Percentiles rank a stretch among this genome's conserved stretches.
These are phyloP conservation scores for Protobothrops mucrosquamatus DNA, from an alignment of 2,113 vertebrate species.

Conservation along the genomic window DNA sequence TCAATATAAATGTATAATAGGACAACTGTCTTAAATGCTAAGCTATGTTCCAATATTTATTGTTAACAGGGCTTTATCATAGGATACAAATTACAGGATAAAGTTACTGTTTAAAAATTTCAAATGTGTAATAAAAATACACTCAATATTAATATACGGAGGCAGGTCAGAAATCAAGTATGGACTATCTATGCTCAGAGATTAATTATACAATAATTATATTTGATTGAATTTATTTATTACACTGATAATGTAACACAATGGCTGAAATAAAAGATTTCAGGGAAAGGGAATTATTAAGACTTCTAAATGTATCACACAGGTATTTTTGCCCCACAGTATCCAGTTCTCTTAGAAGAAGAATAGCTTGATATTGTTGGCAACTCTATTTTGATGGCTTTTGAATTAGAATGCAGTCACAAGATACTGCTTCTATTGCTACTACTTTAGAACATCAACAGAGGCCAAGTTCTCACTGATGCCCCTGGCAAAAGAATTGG, in stretches of 20 bases:
- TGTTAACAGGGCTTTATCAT: not conserved
- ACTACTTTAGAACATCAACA: not conserved
- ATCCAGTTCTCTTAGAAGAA: not conserved
- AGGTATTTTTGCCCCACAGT: too few relatives aligned
- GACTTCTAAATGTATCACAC: not conserved
- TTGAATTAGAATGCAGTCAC: not conserved
- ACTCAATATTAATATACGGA: not conserved
- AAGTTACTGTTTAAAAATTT: not conserved
- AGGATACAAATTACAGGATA: not conserved
- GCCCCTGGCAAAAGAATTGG: not conserved
- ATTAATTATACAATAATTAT: not conserved
- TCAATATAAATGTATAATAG: slow-evolving; percentile 25
- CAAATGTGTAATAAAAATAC: not conserved
- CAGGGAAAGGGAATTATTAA: not conserved
- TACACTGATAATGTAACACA: not conserved
- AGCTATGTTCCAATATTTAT: not conserved
- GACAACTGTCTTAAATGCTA: slow-evolving; percentile 1
- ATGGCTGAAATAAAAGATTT: not conserved
- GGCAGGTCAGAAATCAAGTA: not conserved
- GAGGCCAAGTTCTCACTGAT: not conserved
- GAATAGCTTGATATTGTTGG: not conserved
- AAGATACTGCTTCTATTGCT: not conserved
- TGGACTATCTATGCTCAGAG: not conserved
- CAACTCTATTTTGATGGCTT: not conserved
- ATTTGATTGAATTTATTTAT: not conserved